These are phyloP conservation scores for Gisinianus flammeolus DNA, from an alignment of 2,888 invertebrate species.

Conservation along the genomic window DNA sequence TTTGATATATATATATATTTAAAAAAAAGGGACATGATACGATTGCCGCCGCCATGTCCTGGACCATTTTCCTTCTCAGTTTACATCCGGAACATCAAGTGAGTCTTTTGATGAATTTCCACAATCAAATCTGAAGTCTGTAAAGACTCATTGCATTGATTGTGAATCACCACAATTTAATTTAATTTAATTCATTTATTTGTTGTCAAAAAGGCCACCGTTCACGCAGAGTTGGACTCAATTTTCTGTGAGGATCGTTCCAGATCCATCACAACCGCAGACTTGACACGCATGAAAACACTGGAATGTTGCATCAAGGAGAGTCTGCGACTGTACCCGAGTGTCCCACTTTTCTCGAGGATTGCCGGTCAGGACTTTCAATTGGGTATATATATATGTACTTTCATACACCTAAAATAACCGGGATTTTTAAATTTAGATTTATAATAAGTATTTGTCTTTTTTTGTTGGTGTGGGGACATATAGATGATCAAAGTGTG, in stretches of 20 bases:
- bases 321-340: conserved; percentile 61
- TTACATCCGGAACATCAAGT: conserved; percentile 32
- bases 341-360: conserved; percentile 61
- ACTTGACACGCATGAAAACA: conserved; percentile 61
- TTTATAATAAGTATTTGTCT: neutral
- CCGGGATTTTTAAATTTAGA: neutral
- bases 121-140: too few relatives aligned
- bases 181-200: neutral
- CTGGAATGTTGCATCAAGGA: conserved; percentile 63
- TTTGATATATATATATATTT: neutral
- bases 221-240: conserved; percentile 64
- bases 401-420: neutral
- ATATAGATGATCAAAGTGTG: conserved; percentile 59
- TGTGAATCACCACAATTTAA: too few relatives aligned
- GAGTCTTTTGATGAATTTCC: too few relatives aligned
- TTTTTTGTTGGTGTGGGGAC: neutral
- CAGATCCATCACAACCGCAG: conserved; percentile 63
- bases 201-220: conserved; percentile 60
- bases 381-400: neutral
- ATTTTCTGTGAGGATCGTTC: conserved; percentile 62
- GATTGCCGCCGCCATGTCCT: conserved; percentile 12
- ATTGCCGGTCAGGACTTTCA: conserved; percentile 31
- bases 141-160: too few relatives aligned
- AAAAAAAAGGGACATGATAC: conserved; percentile 37
- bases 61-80: conserved; percentile 29